These are phyloP conservation scores for Allolobophora icterica DNA, from an alignment of 2,888 invertebrate species.

Conservation along the genomic window DNA sequence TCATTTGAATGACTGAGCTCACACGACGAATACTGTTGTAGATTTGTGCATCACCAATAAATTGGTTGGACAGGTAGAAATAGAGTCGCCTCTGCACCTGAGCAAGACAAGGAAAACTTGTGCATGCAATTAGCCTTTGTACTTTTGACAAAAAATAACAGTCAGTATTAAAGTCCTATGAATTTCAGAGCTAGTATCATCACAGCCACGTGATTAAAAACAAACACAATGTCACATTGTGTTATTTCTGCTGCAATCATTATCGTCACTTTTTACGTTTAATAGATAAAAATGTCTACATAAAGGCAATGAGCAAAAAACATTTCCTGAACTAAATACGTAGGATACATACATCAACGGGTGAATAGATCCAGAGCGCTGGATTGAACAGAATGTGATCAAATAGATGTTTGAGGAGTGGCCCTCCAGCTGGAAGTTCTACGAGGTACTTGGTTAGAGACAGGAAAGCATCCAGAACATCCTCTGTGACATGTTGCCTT, in stretches of 20 bases:
- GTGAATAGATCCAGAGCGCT: constrained; percentile 97
- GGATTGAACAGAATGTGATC: constrained; percentile 99
- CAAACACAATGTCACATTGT: not conserved
- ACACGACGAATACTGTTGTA: constrained; percentile 95
- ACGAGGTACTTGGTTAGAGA: constrained; percentile 65
- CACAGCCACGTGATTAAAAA: not conserved
- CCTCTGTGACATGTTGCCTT: constrained; percentile 86
- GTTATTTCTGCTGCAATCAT: not conserved
- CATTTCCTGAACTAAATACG: not conserved
- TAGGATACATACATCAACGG: constrained; percentile 77
- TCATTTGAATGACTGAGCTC: constrained; percentile 94
- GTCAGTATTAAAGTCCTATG: not conserved
- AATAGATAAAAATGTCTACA: not conserved
- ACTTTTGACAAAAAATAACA: not conserved
- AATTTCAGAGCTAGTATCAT: not conserved
- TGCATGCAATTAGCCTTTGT: not conserved
- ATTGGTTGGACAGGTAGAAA: constrained; percentile 97
- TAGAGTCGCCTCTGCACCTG: constrained; percentile 83
- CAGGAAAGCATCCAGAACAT: constrained; percentile 78
- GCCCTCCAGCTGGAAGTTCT: constrained; percentile 57
- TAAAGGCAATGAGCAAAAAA: not conserved
- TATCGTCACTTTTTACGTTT: not conserved
- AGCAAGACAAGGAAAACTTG: constrained; percentile 39
- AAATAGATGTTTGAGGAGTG: constrained; percentile 79
- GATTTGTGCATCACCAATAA: constrained; percentile 94